Percentiles rank a stretch among this genome's conserved stretches.
Evolutionary conservation across 2,797 vertebrate species (phyloP).

Genomic region (Borostomias antarcticus): DNA sequence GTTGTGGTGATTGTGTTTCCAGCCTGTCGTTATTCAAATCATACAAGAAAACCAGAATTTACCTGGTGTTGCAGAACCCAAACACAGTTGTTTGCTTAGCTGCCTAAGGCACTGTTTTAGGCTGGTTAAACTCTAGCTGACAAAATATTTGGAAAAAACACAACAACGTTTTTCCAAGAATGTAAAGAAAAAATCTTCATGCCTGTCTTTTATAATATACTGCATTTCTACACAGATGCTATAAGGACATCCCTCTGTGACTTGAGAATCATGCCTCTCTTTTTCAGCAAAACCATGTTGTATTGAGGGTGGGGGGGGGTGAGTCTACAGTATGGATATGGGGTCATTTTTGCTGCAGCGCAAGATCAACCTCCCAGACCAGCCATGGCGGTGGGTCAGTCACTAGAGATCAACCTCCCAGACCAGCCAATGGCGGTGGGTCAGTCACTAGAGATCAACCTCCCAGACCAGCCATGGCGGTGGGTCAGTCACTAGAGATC

Average conservation of each 20-base stretch:
- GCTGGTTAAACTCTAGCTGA: conserved; percentile 15
- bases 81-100: background rate
- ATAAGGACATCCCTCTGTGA: conserved; percentile 15
- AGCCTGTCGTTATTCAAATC: too few species aligned
- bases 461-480: conserved; percentile 39
- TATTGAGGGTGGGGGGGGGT: conserved; percentile 24
- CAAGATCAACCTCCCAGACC: conserved; percentile 44
- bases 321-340: conserved; percentile 40
- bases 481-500: background rate
- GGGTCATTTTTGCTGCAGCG: conserved; percentile 49
- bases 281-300: conserved; percentile 35
- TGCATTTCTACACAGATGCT: conserved; percentile 20
- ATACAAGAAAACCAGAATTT: background rate
- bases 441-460: conserved; percentile 51
- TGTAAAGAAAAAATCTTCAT: conserved; percentile 12
- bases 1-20: conserved; percentile 7
- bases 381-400: too few species aligned
- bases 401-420: conserved; percentile 50
- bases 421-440: too few species aligned
- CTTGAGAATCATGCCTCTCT: conserved; percentile 15
- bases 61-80: background rate
- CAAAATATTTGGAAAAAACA: conserved; percentile 24
- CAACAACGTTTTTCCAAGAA: conserved; percentile 28
- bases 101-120: conserved; percentile 26
- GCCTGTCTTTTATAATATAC: background rate